Base-by-base conservation (phyloP, 2,888 invertebrate genomes). In the Cyaniris semiargus region DNA sequence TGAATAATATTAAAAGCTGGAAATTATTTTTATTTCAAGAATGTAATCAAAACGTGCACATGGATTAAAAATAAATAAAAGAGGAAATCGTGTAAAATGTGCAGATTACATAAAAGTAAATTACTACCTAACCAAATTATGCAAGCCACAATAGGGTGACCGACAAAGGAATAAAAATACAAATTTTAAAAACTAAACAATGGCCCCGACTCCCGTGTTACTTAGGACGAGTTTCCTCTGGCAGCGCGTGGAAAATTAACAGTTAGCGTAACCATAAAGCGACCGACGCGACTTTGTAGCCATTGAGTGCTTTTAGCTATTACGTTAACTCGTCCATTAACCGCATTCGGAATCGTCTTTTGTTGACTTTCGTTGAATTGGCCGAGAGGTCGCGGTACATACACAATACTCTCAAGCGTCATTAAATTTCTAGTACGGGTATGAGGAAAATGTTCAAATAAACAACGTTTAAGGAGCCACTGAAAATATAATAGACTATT, bases 301-400 rank as follows among this genome's bases (percentile, higher is more conserved):
- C 93, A 92, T 92, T 91, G 92, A 93, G 92, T 92, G 93, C 91
- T 93, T 93, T 93, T 86, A 85, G 92, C 93, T 93, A 92, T 93
- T 92, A 93, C 88, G 90, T 91, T 92, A 92, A 91, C 90, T 91
- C 87, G 87, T 86, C 90, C 91, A 92, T 93, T 92, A 90, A 90
- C 86, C 88, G 86, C 84, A 86, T 86, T 87, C 82, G 86, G 88
- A 89, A 90, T 89, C 86, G 85, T 84, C 87, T 87, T 85, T 86
- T 89, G 88, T 88, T 88, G 88, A 89, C 88, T 88, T 86, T 86
- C 87, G 18, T 85, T 85, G 86, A 86, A 86, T 85, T 85, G 83
- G 86, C 83, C 80, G 82, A 82, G 80, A 79, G 78, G 80, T 82
- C 80, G 71, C 56, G 75, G 60, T 72, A 78, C 58, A 70, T 70